A percentile compares a stretch with the other conserved stretches of the same genome.
Evolutionary conservation across 1,140 invertebrate species (phyloP).

Genomic region (Drosophila grimshawi): DNA sequence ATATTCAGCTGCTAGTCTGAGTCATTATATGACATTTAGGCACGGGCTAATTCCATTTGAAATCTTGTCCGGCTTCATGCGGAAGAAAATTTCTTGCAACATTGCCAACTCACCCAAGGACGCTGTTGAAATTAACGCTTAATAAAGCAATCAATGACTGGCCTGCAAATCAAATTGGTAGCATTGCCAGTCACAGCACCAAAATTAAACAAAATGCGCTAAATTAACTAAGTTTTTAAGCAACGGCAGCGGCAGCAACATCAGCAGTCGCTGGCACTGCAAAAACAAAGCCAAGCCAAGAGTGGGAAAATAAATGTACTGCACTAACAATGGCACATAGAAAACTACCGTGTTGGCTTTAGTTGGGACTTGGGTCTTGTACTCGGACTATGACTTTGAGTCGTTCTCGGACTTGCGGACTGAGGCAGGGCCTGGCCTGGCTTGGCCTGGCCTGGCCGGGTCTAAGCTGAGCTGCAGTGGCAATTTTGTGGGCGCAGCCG

Average conservation of each 20-base stretch:
- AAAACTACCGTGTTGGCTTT: conserved; percentile 9
- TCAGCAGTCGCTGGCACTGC: not conserved
- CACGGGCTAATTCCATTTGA: conserved; percentile 11
- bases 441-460: conserved; percentile 37
- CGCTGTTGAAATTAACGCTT: conserved; percentile 69
- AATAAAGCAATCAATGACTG: conserved; percentile 78
- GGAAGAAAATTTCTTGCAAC: conserved; percentile 55
- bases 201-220: conserved; percentile 78
- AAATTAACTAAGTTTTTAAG: conserved; percentile 74
- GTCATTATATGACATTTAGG: conserved; percentile 38
- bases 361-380: conserved; percentile 6
- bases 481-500: conserved; percentile 72
- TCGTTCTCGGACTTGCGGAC: conserved; percentile 11
- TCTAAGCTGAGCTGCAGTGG: conserved; percentile 42
- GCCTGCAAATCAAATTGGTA: conserved; percentile 78
- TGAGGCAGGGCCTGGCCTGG: conserved; percentile 20
- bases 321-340: conserved; percentile 67
- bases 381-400: conserved; percentile 11
- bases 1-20: not conserved
- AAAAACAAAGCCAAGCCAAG: conserved; percentile 52
- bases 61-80: conserved; percentile 27
- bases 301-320: conserved; percentile 80
- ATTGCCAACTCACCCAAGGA: conserved; percentile 59
- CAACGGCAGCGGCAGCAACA: conserved; percentile 15
- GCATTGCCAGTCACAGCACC: conserved; percentile 46